These are phyloP conservation scores for Rhinogobius similis DNA, from an alignment of 2,113 vertebrate species.

Conservation along the genomic window DNA sequence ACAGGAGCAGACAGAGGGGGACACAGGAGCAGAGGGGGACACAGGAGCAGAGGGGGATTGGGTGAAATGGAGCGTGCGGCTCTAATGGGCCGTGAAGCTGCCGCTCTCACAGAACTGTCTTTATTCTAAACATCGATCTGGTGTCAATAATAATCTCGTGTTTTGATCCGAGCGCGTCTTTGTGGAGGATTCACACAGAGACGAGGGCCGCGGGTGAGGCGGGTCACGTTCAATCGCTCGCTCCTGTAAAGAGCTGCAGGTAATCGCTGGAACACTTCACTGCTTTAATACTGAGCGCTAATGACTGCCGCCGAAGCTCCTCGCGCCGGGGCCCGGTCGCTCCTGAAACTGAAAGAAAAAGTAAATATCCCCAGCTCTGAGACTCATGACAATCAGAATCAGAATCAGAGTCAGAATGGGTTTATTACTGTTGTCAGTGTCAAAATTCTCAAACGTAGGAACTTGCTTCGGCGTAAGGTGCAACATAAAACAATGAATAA, in stretches of 20 bases:
- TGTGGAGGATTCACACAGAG: neutral
- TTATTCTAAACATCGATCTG: slow-evolving; percentile 4
- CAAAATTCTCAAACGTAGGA: too few relatives aligned
- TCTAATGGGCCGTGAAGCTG: neutral
- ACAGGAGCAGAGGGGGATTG: neutral
- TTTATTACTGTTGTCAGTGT: too few relatives aligned
- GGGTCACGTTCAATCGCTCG: neutral
- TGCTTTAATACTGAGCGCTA: neutral
- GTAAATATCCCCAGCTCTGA: too few relatives aligned
- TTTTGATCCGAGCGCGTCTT: neutral
- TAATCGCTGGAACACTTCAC: neutral
- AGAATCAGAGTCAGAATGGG: too few relatives aligned
- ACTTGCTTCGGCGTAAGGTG: too few relatives aligned
- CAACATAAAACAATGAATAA: too few relatives aligned
- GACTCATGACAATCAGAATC: too few relatives aligned
- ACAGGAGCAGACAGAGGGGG: too few relatives aligned
- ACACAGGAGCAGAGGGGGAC: neutral
- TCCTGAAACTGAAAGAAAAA: too few relatives aligned
- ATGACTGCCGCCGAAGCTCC: too few relatives aligned
- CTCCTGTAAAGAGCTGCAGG: neutral
- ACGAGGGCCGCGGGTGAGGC: neutral
- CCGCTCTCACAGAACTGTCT: neutral
- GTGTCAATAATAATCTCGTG: neutral
- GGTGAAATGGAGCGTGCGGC: neutral
- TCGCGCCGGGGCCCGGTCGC: too few relatives aligned